Evolutionary conservation across 2,797 vertebrate genomes (phyloP), one percentile per base, ranked within the genome.

Genomic region (Eutrigla gurnardus): DNA sequence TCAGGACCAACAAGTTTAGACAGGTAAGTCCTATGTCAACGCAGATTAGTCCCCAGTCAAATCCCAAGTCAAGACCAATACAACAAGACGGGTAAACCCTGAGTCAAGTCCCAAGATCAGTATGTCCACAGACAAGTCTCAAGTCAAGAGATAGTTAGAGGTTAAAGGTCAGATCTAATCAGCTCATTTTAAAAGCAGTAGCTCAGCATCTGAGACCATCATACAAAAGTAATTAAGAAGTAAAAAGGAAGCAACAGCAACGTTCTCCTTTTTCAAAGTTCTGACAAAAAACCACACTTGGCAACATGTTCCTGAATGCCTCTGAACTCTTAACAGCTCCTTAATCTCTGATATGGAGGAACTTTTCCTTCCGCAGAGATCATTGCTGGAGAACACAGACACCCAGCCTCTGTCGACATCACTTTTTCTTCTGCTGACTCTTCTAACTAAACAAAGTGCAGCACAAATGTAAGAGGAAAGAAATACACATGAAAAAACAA

Each of bases 291-390:
- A 73, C 75, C 58, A 75, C 60, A 64, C 74, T 42, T 80, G 58
- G 63, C 55, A 47, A 64, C 77, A 73, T 49, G 62, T 70, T 77
- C 65, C 65, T 4, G 70, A 90, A 78, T 84, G 83, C 81, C 72
- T 78, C 73, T 18, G 14, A 68, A 55, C 58, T 65, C 76, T 73
- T 40, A 86, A 80, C 79, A 82, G 65, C 73, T 73, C 73, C 81
- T 81, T 42, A 54, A 62, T n/a, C 32, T 52, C 55, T 43, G 70
- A 37, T 17, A 35, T 6, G 18, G 47, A 70, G 25, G 57, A 70
- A 40, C 42, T 10, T 17, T 64, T 46, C 37, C 18, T 52, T 42
- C 55, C 7, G 60, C 36, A 43, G 15, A 74, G 36, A 47, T 71
- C 57, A 8, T 8, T 3, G 17, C 65, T 57, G 65, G 65, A 25